Percentiles rank a stretch among this genome's conserved stretches.
These are phyloP conservation scores for Chrysopilus asiliformis DNA, from an alignment of 2,888 invertebrate species.

Conservation along the genomic window DNA sequence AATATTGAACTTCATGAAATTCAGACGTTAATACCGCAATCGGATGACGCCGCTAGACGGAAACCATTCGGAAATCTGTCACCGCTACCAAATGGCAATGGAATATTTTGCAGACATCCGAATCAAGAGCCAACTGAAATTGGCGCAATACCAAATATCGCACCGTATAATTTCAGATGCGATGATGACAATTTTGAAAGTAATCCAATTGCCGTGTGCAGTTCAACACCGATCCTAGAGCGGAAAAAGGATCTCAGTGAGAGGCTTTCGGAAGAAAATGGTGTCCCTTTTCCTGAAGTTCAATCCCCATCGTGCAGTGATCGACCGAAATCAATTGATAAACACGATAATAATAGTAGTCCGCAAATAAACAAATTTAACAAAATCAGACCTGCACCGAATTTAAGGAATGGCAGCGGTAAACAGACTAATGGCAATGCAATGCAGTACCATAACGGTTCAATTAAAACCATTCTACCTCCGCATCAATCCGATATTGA, in stretches of 20 bases:
- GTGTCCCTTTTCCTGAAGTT: slow-evolving; percentile 1
- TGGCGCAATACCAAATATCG: not conserved
- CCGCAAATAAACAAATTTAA: slow-evolving; percentile 11
- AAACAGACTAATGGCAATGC: slow-evolving; percentile 9
- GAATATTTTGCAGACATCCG: slow-evolving; percentile 13
- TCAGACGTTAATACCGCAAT: slow-evolving; percentile 35
- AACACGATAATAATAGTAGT: not conserved
- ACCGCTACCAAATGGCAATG: slow-evolving; percentile 26
- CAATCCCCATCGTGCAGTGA: slow-evolving; percentile 4
- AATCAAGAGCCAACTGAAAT: slow-evolving; percentile 2
- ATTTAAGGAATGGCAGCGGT: slow-evolving; percentile 18
- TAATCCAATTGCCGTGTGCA: slow-evolving; percentile 5
- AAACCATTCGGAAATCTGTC: slow-evolving; percentile 8
- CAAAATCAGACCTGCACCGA: slow-evolving; percentile 29
- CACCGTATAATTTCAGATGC: too few relatives aligned
- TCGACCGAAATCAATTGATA: not conserved
- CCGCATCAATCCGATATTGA: too few relatives aligned
- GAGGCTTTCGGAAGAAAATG: slow-evolving; percentile 9
- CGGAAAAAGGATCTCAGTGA: slow-evolving; percentile 9
- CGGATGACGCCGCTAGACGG: too few relatives aligned
- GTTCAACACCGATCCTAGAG: slow-evolving; percentile 20
- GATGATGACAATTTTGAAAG: slow-evolving; percentile 7
- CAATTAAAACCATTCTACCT: slow-evolving; percentile 15
- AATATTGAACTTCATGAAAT: slow-evolving; percentile 34
- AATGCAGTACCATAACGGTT: slow-evolving; percentile 13